These are phyloP conservation scores for Apoda limacodes DNA, from an alignment of 2,888 invertebrate species.

Conservation along the genomic window DNA sequence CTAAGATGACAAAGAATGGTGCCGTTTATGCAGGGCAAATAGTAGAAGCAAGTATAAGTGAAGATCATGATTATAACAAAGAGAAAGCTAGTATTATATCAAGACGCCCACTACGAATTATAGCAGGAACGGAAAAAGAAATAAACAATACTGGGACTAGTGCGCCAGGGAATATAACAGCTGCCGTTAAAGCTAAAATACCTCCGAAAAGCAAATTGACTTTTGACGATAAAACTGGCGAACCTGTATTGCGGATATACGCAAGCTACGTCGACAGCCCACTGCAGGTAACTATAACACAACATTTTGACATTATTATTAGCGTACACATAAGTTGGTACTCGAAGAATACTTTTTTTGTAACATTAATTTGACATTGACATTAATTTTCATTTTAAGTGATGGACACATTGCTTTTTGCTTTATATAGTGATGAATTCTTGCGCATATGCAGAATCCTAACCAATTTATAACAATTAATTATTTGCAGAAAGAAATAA, in stretches of 20 bases:
- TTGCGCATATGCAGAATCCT: neutral
- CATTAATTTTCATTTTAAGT: too few species aligned
- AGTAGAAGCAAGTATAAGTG: constrained; percentile 51
- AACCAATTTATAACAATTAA: constrained; percentile 1
- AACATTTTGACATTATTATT: too few species aligned
- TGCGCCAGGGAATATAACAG: constrained; percentile 30
- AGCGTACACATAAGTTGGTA: too few species aligned
- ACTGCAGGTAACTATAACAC: constrained; percentile 47
- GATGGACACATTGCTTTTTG: too few species aligned
- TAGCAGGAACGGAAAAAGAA: constrained; percentile 38
- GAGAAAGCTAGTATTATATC: constrained; percentile 39
- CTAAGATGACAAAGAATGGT: constrained; percentile 41
- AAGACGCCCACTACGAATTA: constrained; percentile 42
- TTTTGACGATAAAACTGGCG: constrained; percentile 55
- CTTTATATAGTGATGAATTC: too few species aligned
- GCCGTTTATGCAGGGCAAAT: constrained; percentile 53
- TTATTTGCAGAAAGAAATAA: constrained; percentile 43
- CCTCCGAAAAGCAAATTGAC: constrained; percentile 55
- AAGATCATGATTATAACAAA: constrained; percentile 53
- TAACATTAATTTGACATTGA: too few species aligned
- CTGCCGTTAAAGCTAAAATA: constrained; percentile 52
- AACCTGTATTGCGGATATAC: constrained; percentile 67
- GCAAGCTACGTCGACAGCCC: constrained; percentile 54
- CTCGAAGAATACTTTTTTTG: too few species aligned
- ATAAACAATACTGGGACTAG: constrained; percentile 22